These are phyloP conservation scores for Mobula hypostoma DNA, from an alignment of 2,113 vertebrate species.

Conservation along the genomic window DNA sequence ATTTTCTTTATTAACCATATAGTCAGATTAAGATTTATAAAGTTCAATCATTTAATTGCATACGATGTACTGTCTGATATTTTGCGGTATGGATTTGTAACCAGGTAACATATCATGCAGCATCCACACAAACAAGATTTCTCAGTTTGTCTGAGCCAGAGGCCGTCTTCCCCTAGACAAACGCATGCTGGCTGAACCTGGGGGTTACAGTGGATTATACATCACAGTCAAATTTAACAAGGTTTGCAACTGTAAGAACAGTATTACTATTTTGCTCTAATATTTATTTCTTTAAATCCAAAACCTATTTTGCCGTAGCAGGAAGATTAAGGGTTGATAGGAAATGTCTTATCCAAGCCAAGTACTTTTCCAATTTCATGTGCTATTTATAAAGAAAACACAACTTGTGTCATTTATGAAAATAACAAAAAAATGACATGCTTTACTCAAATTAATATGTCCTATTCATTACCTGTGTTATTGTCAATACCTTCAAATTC, in stretches of 20 bases:
- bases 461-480: too few relatives aligned
- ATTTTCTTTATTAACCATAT: too few relatives aligned
- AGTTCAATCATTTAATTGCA: too few relatives aligned
- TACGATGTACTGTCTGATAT: too few relatives aligned
- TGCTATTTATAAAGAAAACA: background rate
- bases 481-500: too few relatives aligned
- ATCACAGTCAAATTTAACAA: background rate
- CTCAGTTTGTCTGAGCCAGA: too few relatives aligned
- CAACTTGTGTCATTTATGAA: background rate
- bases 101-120: too few relatives aligned
- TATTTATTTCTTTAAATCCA: background rate
- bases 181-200: too few relatives aligned
- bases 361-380: background rate
- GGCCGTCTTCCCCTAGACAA: too few relatives aligned
- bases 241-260: background rate
- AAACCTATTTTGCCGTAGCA: background rate
- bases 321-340: background rate
- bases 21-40: too few relatives aligned
- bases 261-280: background rate
- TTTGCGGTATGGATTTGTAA: too few relatives aligned
- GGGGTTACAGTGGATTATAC: background rate
- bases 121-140: too few relatives aligned
- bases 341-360: background rate
- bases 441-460: background rate
- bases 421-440: background rate